Base-by-base conservation (phyloP, 2,797 vertebrate genomes). In the Artibeus lituratus region DNA sequence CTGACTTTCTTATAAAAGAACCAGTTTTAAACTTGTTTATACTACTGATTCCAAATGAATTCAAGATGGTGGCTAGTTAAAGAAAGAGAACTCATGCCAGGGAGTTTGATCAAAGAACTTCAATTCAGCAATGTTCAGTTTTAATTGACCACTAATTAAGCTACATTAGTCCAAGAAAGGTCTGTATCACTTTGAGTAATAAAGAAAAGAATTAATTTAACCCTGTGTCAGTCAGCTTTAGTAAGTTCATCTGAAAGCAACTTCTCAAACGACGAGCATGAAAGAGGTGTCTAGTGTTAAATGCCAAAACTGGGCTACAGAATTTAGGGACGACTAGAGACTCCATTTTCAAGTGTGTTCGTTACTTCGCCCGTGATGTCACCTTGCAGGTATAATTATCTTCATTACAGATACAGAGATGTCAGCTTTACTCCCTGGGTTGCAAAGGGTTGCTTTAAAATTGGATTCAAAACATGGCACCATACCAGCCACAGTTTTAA, bases 121-220 rank as follows among this genome's bases (percentile, higher is more conserved):
- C 98, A 98, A 98, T 98, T 98, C 98, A 98, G 98, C 98, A 98
- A 98, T 97, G 98, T 98, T 98, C 98, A 96, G 98, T 98, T 98
- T 99, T 99, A 99, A 99, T 98, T 99, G 98, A 99, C 99, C 99
- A 98, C 99, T 99, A 99, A 99, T 99, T 98, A 98, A 98, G 98
- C 97, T 95, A 98, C 98, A 98, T 99, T 98, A 98, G 98, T 97
- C 98, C 97, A 98, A 97, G 97, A 98, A 98, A 98, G 98, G 97
- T 97, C 98, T 98, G 84, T 98, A 97, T 98, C 96, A 97, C 98
- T 98, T 98, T 83, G 96, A 98, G 97, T 97, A 97, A 98, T 94
- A 97, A 97, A 98, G 98, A 96, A 98, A 98, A 97, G 97, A 96
- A 97, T 89, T 93, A 87, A 35, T 93, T 98, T 98, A 98, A 98